phyloP scores from a whole-genome alignment of 2,888 invertebrate species.

The Sesia apiformis region DNA sequence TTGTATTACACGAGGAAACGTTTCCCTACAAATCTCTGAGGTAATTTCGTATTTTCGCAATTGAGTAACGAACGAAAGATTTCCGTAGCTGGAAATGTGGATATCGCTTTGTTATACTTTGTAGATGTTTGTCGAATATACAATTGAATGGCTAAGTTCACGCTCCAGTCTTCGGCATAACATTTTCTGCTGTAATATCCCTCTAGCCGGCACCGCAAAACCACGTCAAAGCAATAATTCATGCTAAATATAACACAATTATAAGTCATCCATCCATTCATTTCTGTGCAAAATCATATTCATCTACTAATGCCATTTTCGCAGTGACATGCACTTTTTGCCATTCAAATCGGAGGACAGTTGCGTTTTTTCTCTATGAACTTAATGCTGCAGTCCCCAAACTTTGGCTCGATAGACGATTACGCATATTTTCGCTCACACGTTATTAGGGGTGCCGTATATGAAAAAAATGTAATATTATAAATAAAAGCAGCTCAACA shows the following conservation, averaged over 20 bases:
- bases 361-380: constrained; percentile 56
- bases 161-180: too few relatives aligned
- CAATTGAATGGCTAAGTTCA: too few relatives aligned
- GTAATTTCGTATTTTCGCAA: constrained; percentile 20
- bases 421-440: constrained; percentile 71
- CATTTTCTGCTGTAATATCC: too few relatives aligned
- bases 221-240: constrained; percentile 69
- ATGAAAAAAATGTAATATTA: constrained; percentile 73
- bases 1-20: constrained; percentile 30
- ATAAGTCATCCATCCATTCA: constrained; percentile 69
- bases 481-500: constrained; percentile 68
- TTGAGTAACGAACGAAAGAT: background rate
- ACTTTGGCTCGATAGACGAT: constrained; percentile 38
- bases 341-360: constrained; percentile 71
- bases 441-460: constrained; percentile 70
- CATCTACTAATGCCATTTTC: constrained; percentile 68
- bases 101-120: too few relatives aligned
- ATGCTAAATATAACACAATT: constrained; percentile 73
- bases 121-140: too few relatives aligned
- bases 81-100: too few relatives aligned
- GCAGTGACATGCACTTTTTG: constrained; percentile 73
- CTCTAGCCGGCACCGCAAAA: constrained; percentile 28
- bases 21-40: constrained; percentile 14
- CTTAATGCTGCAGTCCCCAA: constrained; percentile 31
- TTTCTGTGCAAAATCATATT: constrained; percentile 67